phyloP scores from a whole-genome alignment of 2,888 invertebrate species.

The Aphidius colemani region DNA sequence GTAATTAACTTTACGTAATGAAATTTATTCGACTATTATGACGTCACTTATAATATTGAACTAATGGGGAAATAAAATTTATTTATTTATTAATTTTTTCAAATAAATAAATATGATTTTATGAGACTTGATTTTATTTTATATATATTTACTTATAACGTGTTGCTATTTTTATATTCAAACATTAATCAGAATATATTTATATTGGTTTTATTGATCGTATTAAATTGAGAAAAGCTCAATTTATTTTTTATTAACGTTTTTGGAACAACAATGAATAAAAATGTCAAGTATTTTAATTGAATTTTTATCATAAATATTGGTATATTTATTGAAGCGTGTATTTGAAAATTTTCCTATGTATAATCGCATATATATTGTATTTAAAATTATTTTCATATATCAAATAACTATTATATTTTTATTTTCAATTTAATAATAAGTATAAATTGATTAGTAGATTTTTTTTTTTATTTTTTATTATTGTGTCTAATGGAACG shows the following conservation, averaged over 20 bases:
- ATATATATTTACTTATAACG: neutral
- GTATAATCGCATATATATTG: neutral
- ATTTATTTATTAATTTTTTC: neutral
- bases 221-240: neutral
- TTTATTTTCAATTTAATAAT: neutral
- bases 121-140: neutral
- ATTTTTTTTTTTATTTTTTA: neutral
- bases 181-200: neutral
- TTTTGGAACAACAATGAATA: neutral
- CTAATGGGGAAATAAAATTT: neutral
- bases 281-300: conserved; percentile 13
- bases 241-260: neutral
- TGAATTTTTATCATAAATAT: conserved; percentile 26
- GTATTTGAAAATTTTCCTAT: neutral
- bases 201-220: neutral
- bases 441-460: neutral
- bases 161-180: neutral
- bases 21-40: conserved; percentile 13
- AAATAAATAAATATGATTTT: neutral
- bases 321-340: neutral
- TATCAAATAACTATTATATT: neutral
- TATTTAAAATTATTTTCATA: neutral
- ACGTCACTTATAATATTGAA: conserved; percentile 1
- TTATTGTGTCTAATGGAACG: conserved; percentile 19
- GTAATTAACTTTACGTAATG: conserved; percentile 14